Conservation (phyloP, 2,113 vertebrate species). For the Maccullochella peelii region DNA sequence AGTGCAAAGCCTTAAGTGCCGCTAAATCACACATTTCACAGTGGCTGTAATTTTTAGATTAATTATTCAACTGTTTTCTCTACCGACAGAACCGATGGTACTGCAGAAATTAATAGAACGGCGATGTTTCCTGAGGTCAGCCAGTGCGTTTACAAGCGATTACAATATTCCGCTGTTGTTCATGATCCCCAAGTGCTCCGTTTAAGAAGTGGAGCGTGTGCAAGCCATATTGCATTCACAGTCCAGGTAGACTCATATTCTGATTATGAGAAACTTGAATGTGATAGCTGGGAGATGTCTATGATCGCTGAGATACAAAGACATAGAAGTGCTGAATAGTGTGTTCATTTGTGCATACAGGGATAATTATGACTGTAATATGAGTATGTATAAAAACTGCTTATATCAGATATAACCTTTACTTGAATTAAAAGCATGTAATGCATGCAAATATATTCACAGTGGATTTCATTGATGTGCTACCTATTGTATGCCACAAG, state of each 20-base stretch:
- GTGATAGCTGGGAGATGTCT: background rate
- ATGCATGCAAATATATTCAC: constrained; percentile 45
- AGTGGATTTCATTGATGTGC: constrained; percentile 28
- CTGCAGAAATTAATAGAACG: constrained; percentile 30
- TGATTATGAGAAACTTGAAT: constrained; percentile 19
- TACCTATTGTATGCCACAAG: constrained; percentile 18
- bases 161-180: constrained; percentile 28
- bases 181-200: background rate
- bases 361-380: background rate
- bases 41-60: constrained; percentile 61
- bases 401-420: constrained; percentile 12
- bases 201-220: constrained; percentile 3
- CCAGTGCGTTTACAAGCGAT: constrained; percentile 35
- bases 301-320: background rate
- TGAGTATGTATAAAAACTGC: background rate
- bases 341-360: background rate
- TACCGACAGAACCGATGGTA: constrained; percentile 3
- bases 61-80: constrained; percentile 60
- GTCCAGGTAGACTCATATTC: background rate
- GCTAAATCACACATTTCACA: constrained; percentile 58
- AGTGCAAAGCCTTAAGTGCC: constrained; percentile 45
- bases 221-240: background rate
- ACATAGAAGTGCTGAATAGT: background rate
- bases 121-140: constrained; percentile 34
- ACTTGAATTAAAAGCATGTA: constrained; percentile 35